Evolutionary conservation across 2,797 vertebrate genomes (phyloP).

Genomic region (Neopelma chrysocephalum): DNA sequence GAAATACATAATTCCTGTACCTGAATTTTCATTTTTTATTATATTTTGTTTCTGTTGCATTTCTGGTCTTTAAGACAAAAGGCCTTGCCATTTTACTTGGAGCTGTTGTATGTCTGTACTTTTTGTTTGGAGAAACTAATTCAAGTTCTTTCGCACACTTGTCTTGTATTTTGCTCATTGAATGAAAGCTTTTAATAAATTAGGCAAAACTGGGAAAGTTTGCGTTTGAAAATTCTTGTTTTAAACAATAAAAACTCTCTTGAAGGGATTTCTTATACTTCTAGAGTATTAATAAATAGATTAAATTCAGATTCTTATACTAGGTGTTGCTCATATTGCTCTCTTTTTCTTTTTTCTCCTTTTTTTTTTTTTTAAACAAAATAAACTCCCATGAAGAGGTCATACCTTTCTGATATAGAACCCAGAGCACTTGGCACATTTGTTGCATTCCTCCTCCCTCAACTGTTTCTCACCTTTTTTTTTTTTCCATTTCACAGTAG

Average conservation of each 20-base stretch:
- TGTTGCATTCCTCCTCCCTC: background rate
- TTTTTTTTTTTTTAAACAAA: background rate
- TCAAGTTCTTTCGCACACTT: conserved; percentile 32
- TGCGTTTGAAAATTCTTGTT: background rate
- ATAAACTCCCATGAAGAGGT: background rate
- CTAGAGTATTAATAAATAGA: background rate
- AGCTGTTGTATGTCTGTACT: conserved; percentile 37
- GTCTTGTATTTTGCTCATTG: conserved; percentile 40
- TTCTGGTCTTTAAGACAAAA: conserved; percentile 77
- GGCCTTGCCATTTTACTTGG: conserved; percentile 60
- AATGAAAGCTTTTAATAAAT: conserved; percentile 18
- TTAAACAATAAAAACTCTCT: background rate
- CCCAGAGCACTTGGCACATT: background rate
- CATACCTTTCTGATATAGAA: background rate
- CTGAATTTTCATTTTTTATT: conserved; percentile 91
- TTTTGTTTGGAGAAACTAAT: conserved; percentile 37
- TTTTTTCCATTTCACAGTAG: background rate
- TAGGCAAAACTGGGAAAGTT: background rate
- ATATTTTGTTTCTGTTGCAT: conserved; percentile 82
- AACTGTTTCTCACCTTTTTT: background rate
- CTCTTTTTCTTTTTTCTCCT: background rate
- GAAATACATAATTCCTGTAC: conserved; percentile 90
- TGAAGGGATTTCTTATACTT: background rate
- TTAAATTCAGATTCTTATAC: background rate
- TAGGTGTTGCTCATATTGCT: background rate